Percentiles rank a stretch among this genome's conserved stretches.
These are phyloP conservation scores for Pyralis farinalis DNA, from an alignment of 2,888 invertebrate species.

Conservation along the genomic window DNA sequence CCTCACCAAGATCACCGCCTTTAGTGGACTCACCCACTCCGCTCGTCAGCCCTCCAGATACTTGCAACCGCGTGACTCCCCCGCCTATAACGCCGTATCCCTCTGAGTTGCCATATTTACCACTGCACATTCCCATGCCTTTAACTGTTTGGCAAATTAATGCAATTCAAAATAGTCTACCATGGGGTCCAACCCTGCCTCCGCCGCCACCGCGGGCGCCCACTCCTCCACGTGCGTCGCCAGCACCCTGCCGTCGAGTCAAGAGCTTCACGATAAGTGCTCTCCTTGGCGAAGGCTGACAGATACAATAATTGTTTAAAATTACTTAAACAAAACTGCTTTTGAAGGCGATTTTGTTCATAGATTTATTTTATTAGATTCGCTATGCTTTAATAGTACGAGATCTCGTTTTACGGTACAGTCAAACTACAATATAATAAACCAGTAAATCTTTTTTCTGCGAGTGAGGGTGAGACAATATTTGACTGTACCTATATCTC, in stretches of 20 bases:
- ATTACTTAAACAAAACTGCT: too few relatives aligned
- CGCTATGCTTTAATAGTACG: too few relatives aligned
- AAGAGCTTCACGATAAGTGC: constrained; percentile 76
- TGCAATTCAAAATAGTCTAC: constrained; percentile 40
- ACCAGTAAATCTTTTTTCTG: too few relatives aligned
- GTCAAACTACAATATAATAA: too few relatives aligned
- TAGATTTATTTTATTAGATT: too few relatives aligned
- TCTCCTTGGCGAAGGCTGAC: constrained; percentile 70
- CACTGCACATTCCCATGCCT: constrained; percentile 61
- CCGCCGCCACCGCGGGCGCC: constrained; percentile 39
- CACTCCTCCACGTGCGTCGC: constrained; percentile 45
- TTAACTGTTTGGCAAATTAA: constrained; percentile 53
- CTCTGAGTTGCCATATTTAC: constrained; percentile 54
- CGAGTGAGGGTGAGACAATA: too few relatives aligned
- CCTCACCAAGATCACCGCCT: constrained; percentile 67
- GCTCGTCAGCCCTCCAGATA: constrained; percentile 46
- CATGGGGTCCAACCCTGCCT: constrained; percentile 56
- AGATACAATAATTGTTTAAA: too few relatives aligned
- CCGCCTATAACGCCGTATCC: constrained; percentile 50
- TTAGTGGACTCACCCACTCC: constrained; percentile 65
- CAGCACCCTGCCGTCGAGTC: constrained; percentile 60
- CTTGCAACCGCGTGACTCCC: constrained; percentile 29
- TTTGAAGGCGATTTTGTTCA: too few relatives aligned
- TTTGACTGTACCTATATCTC: too few relatives aligned
- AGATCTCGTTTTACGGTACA: too few relatives aligned